phyloP scores from a whole-genome alignment of 2,888 invertebrate species.

The Encarsia formosa region DNA sequence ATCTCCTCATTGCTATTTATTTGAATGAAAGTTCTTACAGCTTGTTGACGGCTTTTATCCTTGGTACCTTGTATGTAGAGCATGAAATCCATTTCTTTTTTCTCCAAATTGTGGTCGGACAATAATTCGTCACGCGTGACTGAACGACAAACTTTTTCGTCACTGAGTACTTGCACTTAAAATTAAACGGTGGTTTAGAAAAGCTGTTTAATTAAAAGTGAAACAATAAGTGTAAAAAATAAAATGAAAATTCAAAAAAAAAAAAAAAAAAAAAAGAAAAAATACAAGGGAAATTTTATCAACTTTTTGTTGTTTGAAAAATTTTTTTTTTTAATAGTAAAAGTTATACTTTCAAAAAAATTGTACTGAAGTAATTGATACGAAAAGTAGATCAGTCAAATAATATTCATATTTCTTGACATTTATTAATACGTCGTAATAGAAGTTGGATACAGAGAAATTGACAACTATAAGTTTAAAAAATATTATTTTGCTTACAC shows the following conservation, averaged over 20 bases:
- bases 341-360: neutral
- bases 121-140: constrained; percentile 12
- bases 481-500: no score
- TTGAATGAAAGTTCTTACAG: constrained; percentile 1
- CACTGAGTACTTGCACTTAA: neutral
- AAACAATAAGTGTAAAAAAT: neutral
- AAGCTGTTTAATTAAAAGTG: no score
- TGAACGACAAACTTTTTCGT: neutral
- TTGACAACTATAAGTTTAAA: no score
- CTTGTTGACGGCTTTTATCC: constrained; percentile 8
- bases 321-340: neutral
- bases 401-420: no score
- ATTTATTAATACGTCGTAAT: no score
- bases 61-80: constrained; percentile 22
- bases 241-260: no score
- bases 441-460: no score
- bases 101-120: constrained; percentile 3
- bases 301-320: neutral
- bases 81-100: constrained; percentile 26
- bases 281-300: no score
- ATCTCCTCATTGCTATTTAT: constrained; percentile 7
- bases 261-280: no score
- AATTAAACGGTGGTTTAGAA: no score
- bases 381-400: no score
- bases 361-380: neutral